These are phyloP conservation scores for Leptobrachium leishanense DNA, from an alignment of 2,113 vertebrate species.

Conservation along the genomic window DNA sequence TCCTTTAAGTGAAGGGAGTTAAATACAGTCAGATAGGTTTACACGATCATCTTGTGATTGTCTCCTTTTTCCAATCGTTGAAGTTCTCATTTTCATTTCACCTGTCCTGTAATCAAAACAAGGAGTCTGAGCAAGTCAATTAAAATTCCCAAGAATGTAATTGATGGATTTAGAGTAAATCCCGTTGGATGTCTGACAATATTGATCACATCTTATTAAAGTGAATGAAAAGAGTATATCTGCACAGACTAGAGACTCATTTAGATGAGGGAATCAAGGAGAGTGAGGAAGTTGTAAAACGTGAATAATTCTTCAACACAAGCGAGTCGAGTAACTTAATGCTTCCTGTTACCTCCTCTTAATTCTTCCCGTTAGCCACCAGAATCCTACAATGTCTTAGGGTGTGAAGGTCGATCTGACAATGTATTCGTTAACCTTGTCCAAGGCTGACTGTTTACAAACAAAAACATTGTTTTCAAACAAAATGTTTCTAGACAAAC, in stretches of 20 bases:
- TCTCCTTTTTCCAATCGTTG: background rate
- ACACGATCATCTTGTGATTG: background rate
- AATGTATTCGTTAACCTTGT: no score
- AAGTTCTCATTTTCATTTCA: background rate
- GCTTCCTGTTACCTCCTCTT: no score
- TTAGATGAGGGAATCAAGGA: background rate
- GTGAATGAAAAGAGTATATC: constrained; percentile 39
- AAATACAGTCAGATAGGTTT: background rate
- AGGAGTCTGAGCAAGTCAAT: constrained; percentile 38
- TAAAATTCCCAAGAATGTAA: constrained; percentile 36
- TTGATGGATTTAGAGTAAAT: constrained; percentile 43
- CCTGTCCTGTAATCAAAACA: constrained; percentile 37
- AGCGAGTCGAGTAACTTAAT: background rate
- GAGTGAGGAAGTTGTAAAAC: background rate
- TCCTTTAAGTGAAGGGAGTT: no score
- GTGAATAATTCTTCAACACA: background rate
- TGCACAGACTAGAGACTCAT: constrained; percentile 5
- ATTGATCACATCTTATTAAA: constrained; percentile 39
- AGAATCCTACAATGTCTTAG: no score
- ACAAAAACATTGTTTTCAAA: no score
- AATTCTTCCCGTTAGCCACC: no score
- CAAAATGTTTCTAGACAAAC: no score
- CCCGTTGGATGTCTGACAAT: constrained; percentile 42
- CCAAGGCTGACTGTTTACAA: no score
- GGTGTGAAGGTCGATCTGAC: no score